Conservation (phyloP, 2,888 invertebrate genomes). For the Rugalucina vietnamica region DNA sequence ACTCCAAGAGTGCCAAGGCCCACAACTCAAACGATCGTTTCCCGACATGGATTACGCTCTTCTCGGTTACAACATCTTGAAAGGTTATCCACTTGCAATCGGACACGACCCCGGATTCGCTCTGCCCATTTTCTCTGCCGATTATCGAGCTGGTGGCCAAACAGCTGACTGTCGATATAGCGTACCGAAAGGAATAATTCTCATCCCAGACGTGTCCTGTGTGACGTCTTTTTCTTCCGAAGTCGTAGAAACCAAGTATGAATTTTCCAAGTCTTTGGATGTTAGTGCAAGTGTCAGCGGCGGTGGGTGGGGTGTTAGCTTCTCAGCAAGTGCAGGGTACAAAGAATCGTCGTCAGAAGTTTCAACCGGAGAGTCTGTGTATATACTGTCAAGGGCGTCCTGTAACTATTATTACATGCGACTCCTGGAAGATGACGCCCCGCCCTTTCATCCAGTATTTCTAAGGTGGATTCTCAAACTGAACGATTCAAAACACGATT, state of each 20-base stretch:
- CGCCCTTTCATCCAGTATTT: constrained; percentile 28
- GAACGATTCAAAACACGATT: not conserved
- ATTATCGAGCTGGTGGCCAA: constrained; percentile 28
- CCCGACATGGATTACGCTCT: constrained; percentile 54
- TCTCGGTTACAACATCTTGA: constrained; percentile 50
- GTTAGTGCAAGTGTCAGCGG: constrained; percentile 1
- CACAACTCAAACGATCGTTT: constrained; percentile 37
- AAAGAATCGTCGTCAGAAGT: constrained; percentile 23
- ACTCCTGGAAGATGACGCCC: constrained; percentile 14
- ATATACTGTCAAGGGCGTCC: constrained; percentile 28
- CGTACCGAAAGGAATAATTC: constrained; percentile 28
- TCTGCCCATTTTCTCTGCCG: constrained; percentile 47
- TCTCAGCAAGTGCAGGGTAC: constrained; percentile 43
- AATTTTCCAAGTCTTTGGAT: constrained; percentile 23
- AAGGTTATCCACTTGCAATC: constrained; percentile 40
- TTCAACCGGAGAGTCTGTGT: constrained; percentile 23
- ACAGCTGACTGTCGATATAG: constrained; percentile 45
- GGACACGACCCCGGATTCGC: constrained; percentile 59
- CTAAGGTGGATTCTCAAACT: constrained; percentile 31
- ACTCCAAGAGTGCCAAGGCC: constrained; percentile 44
- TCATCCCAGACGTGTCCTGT: constrained; percentile 46
- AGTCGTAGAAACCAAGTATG: constrained; percentile 21
- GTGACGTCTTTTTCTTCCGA: constrained; percentile 32
- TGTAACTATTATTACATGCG: constrained; percentile 42
- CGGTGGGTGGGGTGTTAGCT: constrained; percentile 9